Evolutionary conservation across 2,888 invertebrate species (phyloP).

Genomic region (Meliscaeva auricollis): DNA sequence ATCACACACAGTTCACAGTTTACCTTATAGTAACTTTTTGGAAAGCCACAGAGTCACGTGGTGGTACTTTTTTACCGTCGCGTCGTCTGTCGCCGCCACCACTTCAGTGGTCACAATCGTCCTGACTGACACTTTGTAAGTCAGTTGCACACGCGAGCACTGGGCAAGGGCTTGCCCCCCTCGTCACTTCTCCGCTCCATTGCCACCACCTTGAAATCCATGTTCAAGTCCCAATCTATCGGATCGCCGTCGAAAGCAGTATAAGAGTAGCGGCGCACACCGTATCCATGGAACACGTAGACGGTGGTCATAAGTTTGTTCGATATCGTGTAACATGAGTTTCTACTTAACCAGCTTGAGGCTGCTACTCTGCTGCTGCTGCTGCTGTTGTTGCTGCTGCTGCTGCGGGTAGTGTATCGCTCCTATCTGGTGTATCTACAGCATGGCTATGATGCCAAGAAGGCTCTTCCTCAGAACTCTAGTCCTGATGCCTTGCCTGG

Average conservation of each 20-base stretch:
- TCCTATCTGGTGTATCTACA: conserved; percentile 69
- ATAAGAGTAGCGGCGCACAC: conserved; percentile 68
- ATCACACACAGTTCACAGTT: conserved; percentile 68
- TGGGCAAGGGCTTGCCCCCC: conserved; percentile 35
- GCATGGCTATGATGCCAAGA: conserved; percentile 49
- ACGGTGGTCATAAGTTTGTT: conserved; percentile 81
- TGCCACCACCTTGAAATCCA: conserved; percentile 42
- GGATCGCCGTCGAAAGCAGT: conserved; percentile 62
- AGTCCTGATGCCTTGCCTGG: conserved; percentile 47
- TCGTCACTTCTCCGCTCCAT: conserved; percentile 14
- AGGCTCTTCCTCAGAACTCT: conserved; percentile 56
- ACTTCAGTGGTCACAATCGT: conserved; percentile 49
- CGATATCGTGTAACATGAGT: conserved; percentile 81
- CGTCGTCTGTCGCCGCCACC: neutral
- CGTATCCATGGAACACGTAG: conserved; percentile 77
- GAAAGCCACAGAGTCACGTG: conserved; percentile 30
- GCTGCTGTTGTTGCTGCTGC: conserved; percentile 5
- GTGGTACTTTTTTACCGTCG: conserved; percentile 16
- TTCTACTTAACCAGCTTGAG: conserved; percentile 79
- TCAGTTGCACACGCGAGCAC: conserved; percentile 69
- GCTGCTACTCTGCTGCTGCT: conserved; percentile 34
- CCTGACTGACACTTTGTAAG: conserved; percentile 69
- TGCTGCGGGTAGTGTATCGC: conserved; percentile 67
- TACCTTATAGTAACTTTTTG: conserved; percentile 36
- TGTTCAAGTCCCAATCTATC: conserved; percentile 68